These are phyloP conservation scores for Craniophora ligustri DNA, from an alignment of 2,888 invertebrate genomes.

Conservation along the genomic window DNA sequence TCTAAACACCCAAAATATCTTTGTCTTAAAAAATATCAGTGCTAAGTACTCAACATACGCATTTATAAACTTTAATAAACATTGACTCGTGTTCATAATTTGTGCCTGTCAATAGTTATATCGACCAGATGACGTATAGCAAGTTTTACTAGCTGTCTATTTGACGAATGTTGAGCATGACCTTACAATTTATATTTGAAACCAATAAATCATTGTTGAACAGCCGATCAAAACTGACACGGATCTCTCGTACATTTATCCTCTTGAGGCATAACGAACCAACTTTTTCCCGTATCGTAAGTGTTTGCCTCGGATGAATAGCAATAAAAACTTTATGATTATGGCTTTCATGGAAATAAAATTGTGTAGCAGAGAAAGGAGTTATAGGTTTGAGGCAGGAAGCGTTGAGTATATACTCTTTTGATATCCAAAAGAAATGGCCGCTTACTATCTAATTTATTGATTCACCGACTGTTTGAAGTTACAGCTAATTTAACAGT, in stretches of 20 bases:
- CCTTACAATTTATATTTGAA: conserved; percentile 79
- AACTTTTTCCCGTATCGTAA: conserved; percentile 69
- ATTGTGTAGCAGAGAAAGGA: conserved; percentile 78
- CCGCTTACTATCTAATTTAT: conserved; percentile 63
- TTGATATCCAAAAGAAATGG: conserved; percentile 62
- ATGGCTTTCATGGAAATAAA: conserved; percentile 84
- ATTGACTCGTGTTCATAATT: conserved; percentile 60
- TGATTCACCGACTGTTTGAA: conserved; percentile 60
- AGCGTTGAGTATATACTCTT: conserved; percentile 63
- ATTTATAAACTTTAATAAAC: conserved; percentile 53
- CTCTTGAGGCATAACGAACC: conserved; percentile 71
- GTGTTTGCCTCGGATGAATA: conserved; percentile 81
- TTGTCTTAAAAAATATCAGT: conserved; percentile 1
- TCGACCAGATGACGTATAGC: conserved; percentile 75
- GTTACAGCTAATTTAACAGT: conserved; percentile 45
- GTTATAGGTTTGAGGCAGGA: conserved; percentile 66
- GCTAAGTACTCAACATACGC: conserved; percentile 21
- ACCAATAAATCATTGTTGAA: conserved; percentile 81
- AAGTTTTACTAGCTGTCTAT: conserved; percentile 77
- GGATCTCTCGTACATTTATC: conserved; percentile 74
- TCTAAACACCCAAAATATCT: neutral
- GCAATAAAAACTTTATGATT: conserved; percentile 86
- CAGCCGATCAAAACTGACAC: conserved; percentile 82
- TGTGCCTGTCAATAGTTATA: conserved; percentile 72
- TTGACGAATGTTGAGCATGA: conserved; percentile 82